These are phyloP conservation scores for Microtus richardsoni DNA, from an alignment of 2,113 vertebrate genomes.

Conservation along the genomic window DNA sequence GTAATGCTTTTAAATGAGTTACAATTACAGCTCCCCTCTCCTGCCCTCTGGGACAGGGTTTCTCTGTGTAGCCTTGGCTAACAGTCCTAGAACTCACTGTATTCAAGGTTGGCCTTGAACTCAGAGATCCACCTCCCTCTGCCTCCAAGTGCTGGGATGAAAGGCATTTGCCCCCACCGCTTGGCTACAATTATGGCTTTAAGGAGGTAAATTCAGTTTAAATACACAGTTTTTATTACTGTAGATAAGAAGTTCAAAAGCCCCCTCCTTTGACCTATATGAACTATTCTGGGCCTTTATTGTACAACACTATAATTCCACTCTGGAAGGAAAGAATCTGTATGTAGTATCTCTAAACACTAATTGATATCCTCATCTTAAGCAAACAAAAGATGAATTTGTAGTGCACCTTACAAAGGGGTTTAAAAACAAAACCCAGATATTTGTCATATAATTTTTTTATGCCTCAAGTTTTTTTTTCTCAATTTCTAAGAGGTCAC, in stretches of 20 bases:
- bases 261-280: constrained; percentile 12
- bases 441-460: neutral
- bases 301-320: constrained; percentile 22
- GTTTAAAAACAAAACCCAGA: constrained; percentile 7
- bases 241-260: constrained; percentile 17
- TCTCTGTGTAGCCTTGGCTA: neutral
- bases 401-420: constrained; percentile 35
- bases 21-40: neutral
- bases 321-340: neutral
- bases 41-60: neutral
- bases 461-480: neutral
- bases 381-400: constrained; percentile 22
- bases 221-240: constrained; percentile 56
- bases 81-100: neutral
- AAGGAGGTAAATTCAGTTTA: constrained; percentile 41
- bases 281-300: constrained; percentile 10
- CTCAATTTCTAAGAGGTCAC: neutral
- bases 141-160: neutral
- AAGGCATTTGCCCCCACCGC: neutral
- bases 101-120: neutral
- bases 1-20: constrained; percentile 26
- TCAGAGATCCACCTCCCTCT: neutral
- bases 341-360: constrained; percentile 44
- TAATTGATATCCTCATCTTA: constrained; percentile 26
- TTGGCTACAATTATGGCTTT: neutral